phyloP scores from a whole-genome alignment of 2,113 vertebrate species.

The Entomyzon cyanotis region DNA sequence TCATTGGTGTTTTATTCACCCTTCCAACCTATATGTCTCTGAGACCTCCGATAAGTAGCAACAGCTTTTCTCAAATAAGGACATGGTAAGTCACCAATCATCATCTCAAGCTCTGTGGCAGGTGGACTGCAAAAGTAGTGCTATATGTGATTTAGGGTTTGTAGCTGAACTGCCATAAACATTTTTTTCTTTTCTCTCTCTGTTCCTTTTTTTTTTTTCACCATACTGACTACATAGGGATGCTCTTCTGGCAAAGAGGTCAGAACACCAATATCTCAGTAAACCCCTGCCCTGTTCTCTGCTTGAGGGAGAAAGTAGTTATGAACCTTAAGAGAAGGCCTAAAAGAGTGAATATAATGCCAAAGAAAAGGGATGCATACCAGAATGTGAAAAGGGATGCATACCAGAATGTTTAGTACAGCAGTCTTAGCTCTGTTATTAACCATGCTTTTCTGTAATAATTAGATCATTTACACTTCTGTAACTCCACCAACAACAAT shows the following conservation, averaged over 20 bases:
- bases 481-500: background rate
- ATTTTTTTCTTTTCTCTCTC: accelerated
- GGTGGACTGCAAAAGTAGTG: background rate
- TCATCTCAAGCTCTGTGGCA: background rate
- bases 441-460: background rate
- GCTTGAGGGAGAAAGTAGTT: background rate
- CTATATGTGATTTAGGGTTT: background rate
- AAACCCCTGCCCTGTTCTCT: background rate
- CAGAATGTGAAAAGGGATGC: background rate
- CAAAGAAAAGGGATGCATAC: background rate
- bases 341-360: background rate
- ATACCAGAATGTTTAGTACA: background rate
- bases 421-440: background rate
- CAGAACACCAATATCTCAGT: background rate
- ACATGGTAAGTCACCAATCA: background rate
- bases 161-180: background rate
- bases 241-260: background rate
- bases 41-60: background rate
- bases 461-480: background rate
- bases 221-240: background rate
- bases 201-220: too few relatives aligned
- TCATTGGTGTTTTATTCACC: background rate
- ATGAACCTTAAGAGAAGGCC: background rate
- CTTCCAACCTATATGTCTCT: background rate
- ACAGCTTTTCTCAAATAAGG: background rate